Base-by-base conservation (phyloP, 2,797 vertebrate species). In the Neopelma chrysocephalum region DNA sequence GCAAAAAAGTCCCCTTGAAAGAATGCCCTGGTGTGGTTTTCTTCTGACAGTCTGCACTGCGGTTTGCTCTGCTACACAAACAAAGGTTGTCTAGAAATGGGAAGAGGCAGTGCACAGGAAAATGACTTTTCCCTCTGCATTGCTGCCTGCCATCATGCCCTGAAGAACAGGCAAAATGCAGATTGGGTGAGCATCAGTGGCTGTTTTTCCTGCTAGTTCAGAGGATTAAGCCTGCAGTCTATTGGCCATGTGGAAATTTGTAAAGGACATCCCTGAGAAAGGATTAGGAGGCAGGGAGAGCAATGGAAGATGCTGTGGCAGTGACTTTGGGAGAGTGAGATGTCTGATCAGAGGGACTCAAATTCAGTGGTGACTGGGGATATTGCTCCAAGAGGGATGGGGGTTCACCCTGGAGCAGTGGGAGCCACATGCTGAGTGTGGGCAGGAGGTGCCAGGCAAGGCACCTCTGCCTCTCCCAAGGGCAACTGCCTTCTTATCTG, bases 151-250 rank as follows among this genome's bases (percentile, higher is more conserved):
- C 32, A 2, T 29, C 1, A 1, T 18, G 20, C 58, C 56, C 36
- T 54, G 42, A 53, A 73, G 43, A 69, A 14, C 7, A 53, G 51
- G 42, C 51, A 53, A 42, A 78, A 72, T 1, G 1, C 21, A 17
- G 72, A 7, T 6, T 1, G 29, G 32, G 19, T 36, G 34, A 38
- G 36, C 0, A 2, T 21, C 0, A 0, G 25, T 65, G 47, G 8
- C 36, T 45, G 23, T 19, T 85, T 60, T 51, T 15, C 19, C 32
- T 10, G 2, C 45, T 23, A 3, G 20, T n/a, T 57, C 18, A 27
- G 80, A 23, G 54, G 47, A 48, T 43, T 66, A 26, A 53, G 36
- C 16, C 31, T 51, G 83, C 51, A 57, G 51, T 15, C 43, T 48
- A 45, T 21, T 21, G 5, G 13, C 34, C 22, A 1, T 1, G 11